These are phyloP conservation scores for Nebria brevicollis DNA, from an alignment of 2,888 invertebrate genomes.

Conservation along the genomic window DNA sequence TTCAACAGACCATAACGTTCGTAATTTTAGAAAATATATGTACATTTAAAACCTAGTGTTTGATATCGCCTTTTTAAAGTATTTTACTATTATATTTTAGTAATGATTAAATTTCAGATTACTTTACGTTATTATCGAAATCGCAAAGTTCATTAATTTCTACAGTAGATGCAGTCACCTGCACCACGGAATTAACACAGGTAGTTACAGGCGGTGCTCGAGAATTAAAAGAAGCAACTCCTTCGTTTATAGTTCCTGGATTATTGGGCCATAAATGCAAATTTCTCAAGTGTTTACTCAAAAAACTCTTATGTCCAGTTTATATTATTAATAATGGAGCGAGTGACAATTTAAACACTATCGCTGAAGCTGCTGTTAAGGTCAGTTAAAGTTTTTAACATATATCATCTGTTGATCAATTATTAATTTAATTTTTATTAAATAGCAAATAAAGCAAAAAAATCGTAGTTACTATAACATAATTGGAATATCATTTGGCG, in stretches of 20 bases:
- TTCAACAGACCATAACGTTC: too few species aligned
- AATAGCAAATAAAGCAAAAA: not conserved
- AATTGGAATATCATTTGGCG: too few species aligned
- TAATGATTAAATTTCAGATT: not conserved
- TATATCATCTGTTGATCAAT: too few species aligned
- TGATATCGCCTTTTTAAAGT: not conserved
- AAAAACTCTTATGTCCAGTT: not conserved
- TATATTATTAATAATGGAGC: not conserved
- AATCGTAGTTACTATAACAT: not conserved
- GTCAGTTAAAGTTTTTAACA: not conserved
- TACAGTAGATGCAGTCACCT: not conserved
- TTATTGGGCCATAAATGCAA: constrained; percentile 2
- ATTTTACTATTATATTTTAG: not conserved
- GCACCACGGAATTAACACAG: not conserved
- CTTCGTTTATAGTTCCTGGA: not conserved
- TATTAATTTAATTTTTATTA: too few species aligned
- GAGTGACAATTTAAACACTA: not conserved
- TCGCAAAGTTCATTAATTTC: not conserved
- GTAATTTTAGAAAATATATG: too few species aligned
- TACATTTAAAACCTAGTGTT: too few species aligned
- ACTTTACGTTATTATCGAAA: not conserved
- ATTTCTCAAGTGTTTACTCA: not conserved
- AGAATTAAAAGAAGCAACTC: not conserved
- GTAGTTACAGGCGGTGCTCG: not conserved
- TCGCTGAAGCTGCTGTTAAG: not conserved